Evolutionary conservation across 1,140 invertebrate genomes (phyloP).

Genomic region (Euwallacea similis): DNA sequence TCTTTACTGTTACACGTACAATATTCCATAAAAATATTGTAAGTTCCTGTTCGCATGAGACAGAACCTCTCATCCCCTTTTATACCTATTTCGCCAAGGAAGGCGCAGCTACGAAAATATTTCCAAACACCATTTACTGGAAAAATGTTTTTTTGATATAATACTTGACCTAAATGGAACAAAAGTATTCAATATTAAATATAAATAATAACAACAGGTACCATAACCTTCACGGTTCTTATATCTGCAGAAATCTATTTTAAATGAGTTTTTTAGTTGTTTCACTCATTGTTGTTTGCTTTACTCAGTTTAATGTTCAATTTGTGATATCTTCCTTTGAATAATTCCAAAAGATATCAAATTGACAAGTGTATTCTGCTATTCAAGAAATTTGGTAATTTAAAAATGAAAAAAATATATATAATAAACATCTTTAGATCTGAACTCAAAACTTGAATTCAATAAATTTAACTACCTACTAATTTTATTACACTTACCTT

Average conservation of each 20-base stretch:
- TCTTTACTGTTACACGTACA: constrained; percentile 93
- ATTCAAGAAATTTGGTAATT: neutral
- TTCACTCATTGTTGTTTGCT: neutral
- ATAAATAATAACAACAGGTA: neutral
- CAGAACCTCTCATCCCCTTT: constrained; percentile 88
- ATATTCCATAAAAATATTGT: constrained; percentile 92
- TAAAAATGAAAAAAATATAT: neutral
- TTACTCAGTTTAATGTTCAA: too few species aligned
- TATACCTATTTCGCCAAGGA: constrained; percentile 86
- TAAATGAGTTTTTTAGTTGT: neutral
- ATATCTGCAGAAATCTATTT: neutral
- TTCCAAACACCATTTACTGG: constrained; percentile 88
- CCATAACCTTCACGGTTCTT: neutral
- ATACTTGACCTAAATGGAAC: neutral
- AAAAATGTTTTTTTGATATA: constrained; percentile 44
- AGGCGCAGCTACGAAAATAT: constrained; percentile 87
- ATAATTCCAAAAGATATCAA: too few species aligned
- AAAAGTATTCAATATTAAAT: neutral
- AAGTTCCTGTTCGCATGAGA: constrained; percentile 85
- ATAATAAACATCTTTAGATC: too few species aligned
- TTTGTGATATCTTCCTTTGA: too few species aligned
- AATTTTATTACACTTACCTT: constrained; percentile 63
- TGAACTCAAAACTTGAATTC: too few species aligned
- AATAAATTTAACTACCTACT: too few species aligned
- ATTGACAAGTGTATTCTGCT: too few species aligned